Evolutionary conservation across 2,797 vertebrate genomes (phyloP).

Genomic region (Xenopus petersii): DNA sequence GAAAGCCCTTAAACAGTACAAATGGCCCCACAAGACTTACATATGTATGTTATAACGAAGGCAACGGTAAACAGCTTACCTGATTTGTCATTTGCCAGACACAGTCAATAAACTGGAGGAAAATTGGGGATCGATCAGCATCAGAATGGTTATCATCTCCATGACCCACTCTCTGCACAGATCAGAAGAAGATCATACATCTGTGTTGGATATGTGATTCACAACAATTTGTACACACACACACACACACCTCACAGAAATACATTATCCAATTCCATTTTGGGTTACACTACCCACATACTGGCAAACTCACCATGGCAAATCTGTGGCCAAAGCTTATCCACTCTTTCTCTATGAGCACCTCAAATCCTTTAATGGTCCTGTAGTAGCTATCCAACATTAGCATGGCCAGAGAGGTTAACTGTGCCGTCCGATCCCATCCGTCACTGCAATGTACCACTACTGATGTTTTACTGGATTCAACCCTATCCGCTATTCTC

Average conservation of each 20-base stretch:
- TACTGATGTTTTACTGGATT: slow-evolving; percentile 88
- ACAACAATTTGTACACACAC: no score
- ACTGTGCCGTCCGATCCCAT: slow-evolving; percentile 90
- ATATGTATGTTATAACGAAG: not conserved
- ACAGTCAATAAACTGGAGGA: slow-evolving; percentile 94
- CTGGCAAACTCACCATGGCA: slow-evolving; percentile 69
- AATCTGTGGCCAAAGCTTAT: slow-evolving; percentile 92
- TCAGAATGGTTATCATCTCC: slow-evolving; percentile 88
- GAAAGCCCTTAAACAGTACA: no score
- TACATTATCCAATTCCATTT: not conserved
- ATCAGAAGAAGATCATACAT: not conserved
- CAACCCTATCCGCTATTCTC: slow-evolving; percentile 86
- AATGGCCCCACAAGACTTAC: no score
- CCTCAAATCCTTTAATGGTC: slow-evolving; percentile 83
- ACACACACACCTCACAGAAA: not conserved
- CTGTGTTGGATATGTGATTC: no score
- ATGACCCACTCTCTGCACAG: slow-evolving; percentile 82
- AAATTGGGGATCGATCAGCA: slow-evolving; percentile 92
- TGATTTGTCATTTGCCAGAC: slow-evolving; percentile 97
- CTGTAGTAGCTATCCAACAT: slow-evolving; percentile 92
- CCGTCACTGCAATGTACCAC: slow-evolving; percentile 93
- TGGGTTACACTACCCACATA: not conserved
- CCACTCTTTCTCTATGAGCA: slow-evolving; percentile 93
- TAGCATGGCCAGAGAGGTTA: slow-evolving; percentile 89
- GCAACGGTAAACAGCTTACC: slow-evolving; percentile 59